phyloP scores from a whole-genome alignment of 2,113 vertebrate genomes.

The Buteo buteo region DNA sequence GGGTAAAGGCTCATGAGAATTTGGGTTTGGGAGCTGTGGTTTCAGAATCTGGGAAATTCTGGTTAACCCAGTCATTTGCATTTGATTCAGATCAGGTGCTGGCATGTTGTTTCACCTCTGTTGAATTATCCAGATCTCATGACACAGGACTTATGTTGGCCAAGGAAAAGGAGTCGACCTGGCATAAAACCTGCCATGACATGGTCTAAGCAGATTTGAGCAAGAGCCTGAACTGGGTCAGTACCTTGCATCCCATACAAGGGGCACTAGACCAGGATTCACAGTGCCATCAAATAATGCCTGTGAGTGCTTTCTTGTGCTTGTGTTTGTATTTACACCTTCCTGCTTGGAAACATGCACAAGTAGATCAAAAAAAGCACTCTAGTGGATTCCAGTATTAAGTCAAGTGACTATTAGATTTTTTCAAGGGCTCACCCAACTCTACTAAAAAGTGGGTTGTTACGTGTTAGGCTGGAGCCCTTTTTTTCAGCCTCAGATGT shows the following conservation, averaged over 20 bases:
- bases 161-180: background rate
- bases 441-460: background rate
- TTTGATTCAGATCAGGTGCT: background rate
- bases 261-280: background rate
- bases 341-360: background rate
- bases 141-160: background rate
- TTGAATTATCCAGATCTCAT: background rate
- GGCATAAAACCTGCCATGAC: background rate
- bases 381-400: background rate
- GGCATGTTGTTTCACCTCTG: background rate
- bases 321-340: background rate
- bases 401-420: background rate
- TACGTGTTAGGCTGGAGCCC: background rate
- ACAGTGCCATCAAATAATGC: background rate
- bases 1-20: background rate
- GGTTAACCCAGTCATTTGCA: background rate
- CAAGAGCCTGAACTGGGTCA: background rate
- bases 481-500: conserved; percentile 9
- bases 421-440: background rate
- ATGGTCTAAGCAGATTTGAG: rapidly evolving
- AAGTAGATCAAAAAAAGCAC: background rate
- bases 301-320: background rate
- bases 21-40: background rate
- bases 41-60: background rate
- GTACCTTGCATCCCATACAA: rapidly evolving